Evolutionary conservation across 2,888 invertebrate genomes (phyloP), one percentile per base, ranked within the genome.

Genomic region (Pristionchus mayeri): DNA sequence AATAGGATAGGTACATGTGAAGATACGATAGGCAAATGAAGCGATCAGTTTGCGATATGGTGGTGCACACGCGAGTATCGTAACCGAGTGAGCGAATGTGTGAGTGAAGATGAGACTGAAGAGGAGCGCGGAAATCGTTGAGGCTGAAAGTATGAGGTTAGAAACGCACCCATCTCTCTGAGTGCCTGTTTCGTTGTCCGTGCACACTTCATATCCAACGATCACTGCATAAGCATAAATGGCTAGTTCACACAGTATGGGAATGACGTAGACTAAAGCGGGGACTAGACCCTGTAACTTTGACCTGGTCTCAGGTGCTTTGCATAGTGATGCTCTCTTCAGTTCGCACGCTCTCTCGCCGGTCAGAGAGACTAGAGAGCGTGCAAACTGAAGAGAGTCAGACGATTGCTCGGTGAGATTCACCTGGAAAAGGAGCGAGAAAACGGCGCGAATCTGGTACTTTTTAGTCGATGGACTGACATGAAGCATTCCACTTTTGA

Each of bases 21-120:
- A 3, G 18, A 63, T 16, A 27, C 16, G 63, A 16, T 3, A 4
- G 34, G 27, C 18, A 16, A 60, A 16, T 27, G 60, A 30, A 2
- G 2, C 13, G 21, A 67, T 67, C 16, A 40, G 11, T 40, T 37
- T 3, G 1, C 40, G 67, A 40, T 67, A 67, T 2, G 40, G 37
- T 2, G 67, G 67, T 7, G 67, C 3, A 11, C 67, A 67, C 3
- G 67, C 67, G 2, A 67, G 18, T 2, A 67, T 37, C 18, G 67
- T 67, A 7, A 67, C n/a, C 6, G 67, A 67, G 37, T 67, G 67
- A 40, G 67, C 67, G 67, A 67, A 67, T 21, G 67, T 67, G n/a
- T 67, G 67, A 18, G 67, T 67, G 40, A 67, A 67, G 40, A 67
- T 40, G 18, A 67, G 67, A 34, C 21, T 67, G 67, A 67, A 67